Evolutionary conservation across 2,888 invertebrate species (phyloP).

Genomic region (Germaria angustata): DNA sequence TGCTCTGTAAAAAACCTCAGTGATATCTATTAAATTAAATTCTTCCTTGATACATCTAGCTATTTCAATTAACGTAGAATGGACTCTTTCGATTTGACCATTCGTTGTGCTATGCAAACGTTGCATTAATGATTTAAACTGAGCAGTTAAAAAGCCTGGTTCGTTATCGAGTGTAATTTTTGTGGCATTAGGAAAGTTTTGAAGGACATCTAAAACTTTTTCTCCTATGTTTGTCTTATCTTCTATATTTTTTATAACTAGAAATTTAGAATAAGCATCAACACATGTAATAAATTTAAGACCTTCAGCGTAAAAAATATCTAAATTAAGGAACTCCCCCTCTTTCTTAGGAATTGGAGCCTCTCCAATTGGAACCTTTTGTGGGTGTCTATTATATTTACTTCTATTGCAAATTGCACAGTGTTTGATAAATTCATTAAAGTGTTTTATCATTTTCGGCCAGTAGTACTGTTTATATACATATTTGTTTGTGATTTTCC

Average conservation of each 20-base stretch:
- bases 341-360: constrained; percentile 59
- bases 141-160: constrained; percentile 49
- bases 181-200: constrained; percentile 38
- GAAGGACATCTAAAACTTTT: constrained; percentile 36
- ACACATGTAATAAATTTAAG: neutral
- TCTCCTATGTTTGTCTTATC: neutral
- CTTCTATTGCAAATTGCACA: constrained; percentile 42
- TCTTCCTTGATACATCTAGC: constrained; percentile 17
- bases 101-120: neutral
- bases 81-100: neutral
- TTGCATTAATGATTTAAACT: constrained; percentile 38
- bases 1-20: constrained; percentile 6
- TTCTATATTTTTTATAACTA: neutral
- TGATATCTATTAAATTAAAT: neutral
- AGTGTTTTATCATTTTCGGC: constrained; percentile 42
- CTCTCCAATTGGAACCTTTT: constrained; percentile 55
- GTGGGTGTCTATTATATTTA: constrained; percentile 57
- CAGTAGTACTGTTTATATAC: constrained; percentile 29
- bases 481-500: neutral
- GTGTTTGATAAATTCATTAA: constrained; percentile 48
- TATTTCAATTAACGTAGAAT: neutral
- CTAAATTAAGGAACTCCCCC: constrained; percentile 51
- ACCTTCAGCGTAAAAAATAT: constrained; percentile 34
- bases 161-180: constrained; percentile 54
- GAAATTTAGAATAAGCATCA: neutral